Base-by-base conservation (phyloP, 2,113 vertebrate genomes). In the Collichthys lucidus region DNA sequence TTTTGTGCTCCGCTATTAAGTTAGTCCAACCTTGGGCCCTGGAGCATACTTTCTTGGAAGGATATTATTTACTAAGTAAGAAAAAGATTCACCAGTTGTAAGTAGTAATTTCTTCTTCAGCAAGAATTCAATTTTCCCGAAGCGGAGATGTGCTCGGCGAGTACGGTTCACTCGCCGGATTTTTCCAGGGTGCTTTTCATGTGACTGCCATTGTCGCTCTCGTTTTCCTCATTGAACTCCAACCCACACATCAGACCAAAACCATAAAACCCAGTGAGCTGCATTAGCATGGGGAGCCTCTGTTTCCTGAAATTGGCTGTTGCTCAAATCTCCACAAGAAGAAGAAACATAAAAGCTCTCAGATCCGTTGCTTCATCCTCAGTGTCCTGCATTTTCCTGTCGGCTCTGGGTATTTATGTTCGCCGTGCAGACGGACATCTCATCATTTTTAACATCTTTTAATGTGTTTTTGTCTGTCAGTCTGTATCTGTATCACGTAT, bases 291-390 rank as follows among this genome's bases (percentile, higher is more conserved):
- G 31, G 56, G 56, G n/a, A 16, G 22, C 16, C 1, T 20, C 35
- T 59, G 29, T 78, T 61, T 78, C 47, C 56, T 29, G 22, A 22
- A 63, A 31, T 79, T 46, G 31, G 10, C 31, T 53, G 44, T 29
- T 70, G 46, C 20, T 11, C 1, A 31, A 20, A 46, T 53, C 20
- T 61, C 35, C 35, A 35, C n/a, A n/a, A n/a, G n/a, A n/a, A 19
- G 24, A 53, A 29, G 16, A 7, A 59, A 53, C 19, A 31, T 46
- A 35, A 79, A 62, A 56, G 20, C 50, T 84, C 49, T 55, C 14
- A 52, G 20, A 42, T 0, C n/a, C 52, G 7, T 46, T 3, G 52
- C 55, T 40, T 40, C 4, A 3, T 15, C 11, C 8, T 12, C 14
- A 1, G 4, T 70, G 12, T 35, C 55, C 3, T 5, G 9, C 3